Evolutionary conservation across 2,888 invertebrate genomes (phyloP).

Genomic region (Seladonia tumulorum): DNA sequence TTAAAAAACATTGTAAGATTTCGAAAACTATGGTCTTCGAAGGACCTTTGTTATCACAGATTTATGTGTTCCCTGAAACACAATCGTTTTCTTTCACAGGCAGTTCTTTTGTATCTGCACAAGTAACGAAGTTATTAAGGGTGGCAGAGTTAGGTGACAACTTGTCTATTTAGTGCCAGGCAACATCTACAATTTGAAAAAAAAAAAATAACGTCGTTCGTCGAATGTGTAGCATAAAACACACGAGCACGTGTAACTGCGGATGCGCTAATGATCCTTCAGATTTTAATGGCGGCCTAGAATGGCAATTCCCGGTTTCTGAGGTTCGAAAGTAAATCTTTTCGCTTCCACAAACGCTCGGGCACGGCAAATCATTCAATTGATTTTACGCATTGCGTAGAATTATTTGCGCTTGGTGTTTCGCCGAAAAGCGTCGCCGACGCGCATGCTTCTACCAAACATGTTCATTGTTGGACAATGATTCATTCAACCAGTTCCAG

Average conservation of each 20-base stretch:
- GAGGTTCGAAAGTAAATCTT: not conserved
- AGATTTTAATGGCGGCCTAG: not conserved
- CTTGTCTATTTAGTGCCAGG: not conserved
- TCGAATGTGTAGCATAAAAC: not conserved
- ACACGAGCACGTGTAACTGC: not conserved
- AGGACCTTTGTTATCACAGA: no score
- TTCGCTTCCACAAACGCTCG: not conserved
- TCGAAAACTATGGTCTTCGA: not conserved
- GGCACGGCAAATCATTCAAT: conserved; percentile 1
- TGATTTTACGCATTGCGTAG: conserved; percentile 8
- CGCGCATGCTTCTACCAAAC: conserved; percentile 21
- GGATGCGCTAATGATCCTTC: not conserved
- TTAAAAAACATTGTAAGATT: not conserved
- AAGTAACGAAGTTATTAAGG: not conserved
- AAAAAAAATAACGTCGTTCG: not conserved
- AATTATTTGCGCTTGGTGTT: conserved; percentile 7
- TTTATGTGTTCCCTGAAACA: no score
- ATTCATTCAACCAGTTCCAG: conserved; percentile 40
- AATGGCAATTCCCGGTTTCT: conserved; percentile 7
- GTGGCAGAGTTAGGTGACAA: not conserved
- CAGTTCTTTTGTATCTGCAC: not conserved
- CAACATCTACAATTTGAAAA: not conserved
- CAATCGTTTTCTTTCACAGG: not conserved
- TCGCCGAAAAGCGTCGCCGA: conserved; percentile 12
- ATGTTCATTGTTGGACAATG: conserved; percentile 27